Base-by-base conservation (phyloP, 2,888 invertebrate species). In the Tachina fera region DNA sequence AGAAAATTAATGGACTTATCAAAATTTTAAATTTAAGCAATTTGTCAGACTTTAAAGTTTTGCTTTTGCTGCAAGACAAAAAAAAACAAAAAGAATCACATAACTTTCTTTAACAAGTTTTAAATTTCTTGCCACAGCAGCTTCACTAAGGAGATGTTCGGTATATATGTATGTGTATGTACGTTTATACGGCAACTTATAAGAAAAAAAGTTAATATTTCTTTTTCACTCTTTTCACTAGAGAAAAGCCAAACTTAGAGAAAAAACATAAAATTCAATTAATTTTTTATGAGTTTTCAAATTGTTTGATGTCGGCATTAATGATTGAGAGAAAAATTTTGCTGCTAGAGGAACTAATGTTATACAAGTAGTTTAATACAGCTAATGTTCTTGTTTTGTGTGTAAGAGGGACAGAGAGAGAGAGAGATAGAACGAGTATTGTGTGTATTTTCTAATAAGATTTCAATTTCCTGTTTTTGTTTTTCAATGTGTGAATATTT, bases 1-100 rank as follows among this genome's bases (percentile, higher is more conserved):
- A 78, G 70, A 67, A 86, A 75, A 86, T 86, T 82, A 86, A 86
- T 86, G 85, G 85, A 82, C 65, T 82, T 83, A 79, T 86, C 85
- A 77, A 65, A 78, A 75, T 82, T 82, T 78, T 70, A 82, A 86
- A 86, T 86, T 86, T 82, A 58, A 60, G 39, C 78, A 86, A 86
- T 86, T 86, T 86, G 82, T 86, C 82, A 86, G 79, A 82, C 78
- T 85, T 82, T 75, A 70, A 60, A 82, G 68, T 82, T 70, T 78
- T 71, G 53, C 68, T 68, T 61, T 71, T 58, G 79, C 47, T 71
- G 58, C 22, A 31, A 31, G 31, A 31, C 2, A 11, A 9, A 31
- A 14, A n/a, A n/a, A n/a, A n/a, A n/a, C n/a, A n/a, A n/a, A 41
- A 43, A 47, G 41, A 58, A 47, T 16, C 31, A 47, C 53, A 63